A percentile compares a stretch with the other conserved stretches of the same genome.
Evolutionary conservation across 2,113 vertebrate genomes (phyloP).

Genomic region (Gymnorhina tibicen): DNA sequence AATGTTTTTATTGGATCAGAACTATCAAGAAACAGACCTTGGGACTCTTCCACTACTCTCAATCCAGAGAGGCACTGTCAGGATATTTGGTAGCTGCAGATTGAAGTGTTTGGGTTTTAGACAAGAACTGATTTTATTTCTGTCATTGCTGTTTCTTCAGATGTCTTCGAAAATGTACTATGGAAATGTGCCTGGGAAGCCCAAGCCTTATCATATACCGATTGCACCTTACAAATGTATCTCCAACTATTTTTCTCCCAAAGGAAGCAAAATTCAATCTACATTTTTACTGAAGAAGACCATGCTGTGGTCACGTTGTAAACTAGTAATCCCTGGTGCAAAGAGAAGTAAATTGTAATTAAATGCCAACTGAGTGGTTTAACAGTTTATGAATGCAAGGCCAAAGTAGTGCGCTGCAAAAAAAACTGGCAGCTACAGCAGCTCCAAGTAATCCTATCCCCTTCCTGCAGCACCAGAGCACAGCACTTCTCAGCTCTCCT

Average conservation of each 20-base stretch:
- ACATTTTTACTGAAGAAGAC: background rate
- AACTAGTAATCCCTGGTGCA: background rate
- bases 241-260: background rate
- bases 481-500: background rate
- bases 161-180: background rate
- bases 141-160: background rate
- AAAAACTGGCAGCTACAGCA: background rate
- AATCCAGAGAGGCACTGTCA: background rate
- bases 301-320: background rate
- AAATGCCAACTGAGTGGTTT: conserved; percentile 5
- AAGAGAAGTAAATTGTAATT: background rate
- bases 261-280: background rate
- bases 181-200: background rate
- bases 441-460: conserved; percentile 1
- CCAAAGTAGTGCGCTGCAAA: background rate
- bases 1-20: background rate
- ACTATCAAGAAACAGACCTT: background rate
- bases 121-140: background rate
- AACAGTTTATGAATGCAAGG: background rate
- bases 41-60: background rate
- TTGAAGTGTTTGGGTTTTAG: background rate
- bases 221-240: background rate
- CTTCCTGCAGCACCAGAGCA: background rate
- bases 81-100: background rate
- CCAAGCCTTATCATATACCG: background rate